phyloP scores from a whole-genome alignment of 2,113 vertebrate species.

The Struthio camelus region DNA sequence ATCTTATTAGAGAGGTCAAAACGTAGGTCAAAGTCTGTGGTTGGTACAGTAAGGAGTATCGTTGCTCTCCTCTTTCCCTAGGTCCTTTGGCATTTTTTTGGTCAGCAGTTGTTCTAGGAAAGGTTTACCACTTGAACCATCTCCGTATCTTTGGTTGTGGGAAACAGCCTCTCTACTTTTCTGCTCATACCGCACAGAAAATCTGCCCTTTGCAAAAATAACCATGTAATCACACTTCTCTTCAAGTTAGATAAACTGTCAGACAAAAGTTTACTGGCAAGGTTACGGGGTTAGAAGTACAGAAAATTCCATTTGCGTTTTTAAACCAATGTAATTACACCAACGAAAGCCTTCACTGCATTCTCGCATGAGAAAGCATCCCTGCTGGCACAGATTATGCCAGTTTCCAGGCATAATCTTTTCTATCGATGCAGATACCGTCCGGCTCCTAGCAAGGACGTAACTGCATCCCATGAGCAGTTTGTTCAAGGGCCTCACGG shows the following conservation, averaged over 20 bases:
- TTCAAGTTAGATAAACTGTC: not conserved
- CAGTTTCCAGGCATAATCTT: not conserved
- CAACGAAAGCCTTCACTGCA: not conserved
- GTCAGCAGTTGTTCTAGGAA: not conserved
- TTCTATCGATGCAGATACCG: not conserved
- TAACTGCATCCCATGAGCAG: not conserved
- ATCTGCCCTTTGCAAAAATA: not conserved
- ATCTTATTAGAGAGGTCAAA: not conserved
- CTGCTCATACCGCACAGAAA: not conserved
- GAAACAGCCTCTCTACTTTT: not conserved
- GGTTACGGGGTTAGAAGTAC: not conserved
- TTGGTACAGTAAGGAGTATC: not conserved
- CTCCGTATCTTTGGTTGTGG: not conserved
- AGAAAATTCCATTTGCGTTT: not conserved
- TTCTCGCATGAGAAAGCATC: not conserved
- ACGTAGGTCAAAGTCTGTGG: not conserved
- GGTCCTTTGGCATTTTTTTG: not conserved
- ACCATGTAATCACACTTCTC: not conserved
- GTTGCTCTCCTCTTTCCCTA: not conserved
- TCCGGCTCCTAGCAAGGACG: not conserved
- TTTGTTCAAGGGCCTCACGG: not conserved
- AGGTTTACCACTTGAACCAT: not conserved
- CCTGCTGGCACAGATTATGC: not conserved
- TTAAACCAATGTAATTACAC: not conserved
- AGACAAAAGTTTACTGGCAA: not conserved